A percentile compares a stretch with the other conserved stretches of the same genome.
Conservation (phyloP, 2,797 vertebrate genomes). For the Scarus forsteni region DNA sequence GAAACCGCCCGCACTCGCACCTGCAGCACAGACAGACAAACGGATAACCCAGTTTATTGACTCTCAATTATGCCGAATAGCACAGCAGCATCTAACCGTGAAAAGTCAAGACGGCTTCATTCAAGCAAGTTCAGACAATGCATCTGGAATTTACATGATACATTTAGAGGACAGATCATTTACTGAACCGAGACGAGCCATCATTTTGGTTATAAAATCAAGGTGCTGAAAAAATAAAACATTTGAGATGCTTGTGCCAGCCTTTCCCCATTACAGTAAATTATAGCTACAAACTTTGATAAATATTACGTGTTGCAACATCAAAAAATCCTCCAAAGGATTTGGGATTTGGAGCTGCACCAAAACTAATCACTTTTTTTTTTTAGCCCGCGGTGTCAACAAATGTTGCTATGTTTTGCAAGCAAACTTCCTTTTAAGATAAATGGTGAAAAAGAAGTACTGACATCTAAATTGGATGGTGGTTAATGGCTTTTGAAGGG, state of each 20-base stretch:
- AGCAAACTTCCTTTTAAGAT: not conserved
- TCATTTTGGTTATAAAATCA: not conserved
- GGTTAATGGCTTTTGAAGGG: not conserved
- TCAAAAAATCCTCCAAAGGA: not conserved
- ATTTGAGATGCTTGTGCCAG: not conserved
- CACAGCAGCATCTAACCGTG: not conserved
- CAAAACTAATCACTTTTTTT: slow-evolving; percentile 1
- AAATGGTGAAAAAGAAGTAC: not conserved
- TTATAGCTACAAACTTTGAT: not conserved
- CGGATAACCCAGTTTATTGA: not conserved
- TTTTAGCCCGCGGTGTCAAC: not conserved
- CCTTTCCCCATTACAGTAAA: not conserved
- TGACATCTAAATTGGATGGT: not conserved
- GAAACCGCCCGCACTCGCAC: slow-evolving; percentile 9
- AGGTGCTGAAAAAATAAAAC: not conserved
- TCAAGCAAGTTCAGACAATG: not conserved
- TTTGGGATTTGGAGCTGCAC: not conserved
- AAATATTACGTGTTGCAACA: not conserved
- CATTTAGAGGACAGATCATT: not conserved
- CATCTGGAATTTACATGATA: not conserved
- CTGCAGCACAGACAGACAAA: not conserved
- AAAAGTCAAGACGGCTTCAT: slow-evolving; percentile 1
- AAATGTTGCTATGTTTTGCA: slow-evolving; percentile 9
- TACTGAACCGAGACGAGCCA: not conserved
- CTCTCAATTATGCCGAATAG: slow-evolving; percentile 2